Evolutionary conservation across 2,797 vertebrate genomes (phyloP).

Genomic region (Euphonia xanthogaster): DNA sequence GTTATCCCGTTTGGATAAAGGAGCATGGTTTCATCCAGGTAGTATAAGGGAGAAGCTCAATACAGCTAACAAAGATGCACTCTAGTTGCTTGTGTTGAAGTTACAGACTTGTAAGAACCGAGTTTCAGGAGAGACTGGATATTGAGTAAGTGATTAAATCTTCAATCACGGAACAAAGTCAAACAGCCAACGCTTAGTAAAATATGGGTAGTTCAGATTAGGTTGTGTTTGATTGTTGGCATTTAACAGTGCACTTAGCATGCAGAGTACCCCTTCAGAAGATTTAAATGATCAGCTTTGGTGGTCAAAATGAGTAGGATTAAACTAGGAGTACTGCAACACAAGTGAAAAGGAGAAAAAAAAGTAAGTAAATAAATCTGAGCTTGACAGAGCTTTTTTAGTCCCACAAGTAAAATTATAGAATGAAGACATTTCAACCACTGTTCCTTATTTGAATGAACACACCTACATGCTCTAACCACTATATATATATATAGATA

Average conservation of each 20-base stretch:
- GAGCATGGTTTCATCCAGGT: neutral
- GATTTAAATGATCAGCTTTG: neutral
- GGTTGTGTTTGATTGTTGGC: neutral
- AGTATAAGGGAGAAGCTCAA: neutral
- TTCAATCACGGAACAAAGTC: slow-evolving; percentile 10
- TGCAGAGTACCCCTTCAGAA: neutral
- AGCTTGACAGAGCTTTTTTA: neutral
- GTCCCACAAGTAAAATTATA: neutral
- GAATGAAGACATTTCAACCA: neutral
- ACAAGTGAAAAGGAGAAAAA: neutral
- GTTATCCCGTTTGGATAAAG: neutral
- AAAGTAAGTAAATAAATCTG: neutral
- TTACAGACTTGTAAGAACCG: neutral
- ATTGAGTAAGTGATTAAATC: neutral
- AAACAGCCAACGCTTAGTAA: neutral
- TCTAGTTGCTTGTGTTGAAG: neutral
- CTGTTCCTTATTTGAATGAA: neutral
- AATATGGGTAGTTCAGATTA: neutral
- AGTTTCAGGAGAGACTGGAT: neutral
- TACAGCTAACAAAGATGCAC: neutral
- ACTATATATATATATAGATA: neutral
- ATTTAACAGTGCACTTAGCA: neutral
- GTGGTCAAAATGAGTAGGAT: neutral
- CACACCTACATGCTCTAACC: neutral
- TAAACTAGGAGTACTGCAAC: neutral